phyloP scores from a whole-genome alignment of 2,797 vertebrate species.

The Chlorospingus semifuscus region DNA sequence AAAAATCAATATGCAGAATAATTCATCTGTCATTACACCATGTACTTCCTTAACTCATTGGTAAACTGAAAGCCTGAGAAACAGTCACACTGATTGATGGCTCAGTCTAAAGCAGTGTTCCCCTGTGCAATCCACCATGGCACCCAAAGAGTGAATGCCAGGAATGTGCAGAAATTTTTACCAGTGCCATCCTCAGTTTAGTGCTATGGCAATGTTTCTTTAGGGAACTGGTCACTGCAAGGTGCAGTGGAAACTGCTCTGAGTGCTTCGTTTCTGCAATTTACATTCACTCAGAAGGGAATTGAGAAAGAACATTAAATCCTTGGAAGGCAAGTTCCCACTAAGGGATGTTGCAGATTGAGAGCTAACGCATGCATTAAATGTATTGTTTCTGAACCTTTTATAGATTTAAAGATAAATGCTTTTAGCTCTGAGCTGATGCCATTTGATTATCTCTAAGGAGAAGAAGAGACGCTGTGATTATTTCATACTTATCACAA shows the following conservation, averaged over 20 bases:
- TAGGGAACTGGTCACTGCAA: background rate
- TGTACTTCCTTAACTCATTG: background rate
- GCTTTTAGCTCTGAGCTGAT: background rate
- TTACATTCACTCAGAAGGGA: background rate
- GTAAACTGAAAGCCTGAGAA: background rate
- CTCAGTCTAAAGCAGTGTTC: slow-evolving; percentile 20
- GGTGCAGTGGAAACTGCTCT: background rate
- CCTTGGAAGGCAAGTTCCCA: background rate
- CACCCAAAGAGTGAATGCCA: background rate
- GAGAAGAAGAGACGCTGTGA: background rate
- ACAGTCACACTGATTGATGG: slow-evolving; percentile 31
- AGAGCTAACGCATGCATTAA: background rate
- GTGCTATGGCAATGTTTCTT: background rate
- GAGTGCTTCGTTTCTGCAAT: background rate
- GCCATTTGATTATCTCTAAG: background rate
- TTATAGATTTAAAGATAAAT: slow-evolving; percentile 10
- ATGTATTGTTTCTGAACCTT: slow-evolving; percentile 7
- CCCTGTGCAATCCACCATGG: background rate
- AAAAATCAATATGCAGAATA: background rate
- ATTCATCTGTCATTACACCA: background rate
- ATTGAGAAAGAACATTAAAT: background rate
- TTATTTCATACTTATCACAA: slow-evolving; percentile 26
- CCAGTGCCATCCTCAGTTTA: background rate
- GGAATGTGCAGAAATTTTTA: slow-evolving; percentile 10
- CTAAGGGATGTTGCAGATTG: background rate